Conservation (phyloP, 1,140 invertebrate genomes). For the Caerostris darwini region DNA sequence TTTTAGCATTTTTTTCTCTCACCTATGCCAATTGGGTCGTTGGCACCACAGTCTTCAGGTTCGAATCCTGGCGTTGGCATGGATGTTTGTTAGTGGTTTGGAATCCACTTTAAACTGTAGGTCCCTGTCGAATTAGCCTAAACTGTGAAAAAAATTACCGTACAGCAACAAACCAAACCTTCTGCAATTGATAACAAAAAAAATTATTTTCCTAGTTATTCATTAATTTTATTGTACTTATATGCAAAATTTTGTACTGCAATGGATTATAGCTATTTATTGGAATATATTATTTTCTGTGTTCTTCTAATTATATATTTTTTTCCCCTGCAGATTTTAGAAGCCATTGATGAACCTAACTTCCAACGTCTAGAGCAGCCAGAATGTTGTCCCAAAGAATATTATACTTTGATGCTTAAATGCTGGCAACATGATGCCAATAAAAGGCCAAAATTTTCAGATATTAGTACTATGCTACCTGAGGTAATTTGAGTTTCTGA, state of each 20-base stretch:
- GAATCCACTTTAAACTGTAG: too few relatives aligned
- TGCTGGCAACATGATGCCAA: constrained; percentile 87
- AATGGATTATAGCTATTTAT: background rate
- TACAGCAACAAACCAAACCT: too few relatives aligned
- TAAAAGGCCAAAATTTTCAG: constrained; percentile 94
- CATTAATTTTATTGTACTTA: too few relatives aligned
- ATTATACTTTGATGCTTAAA: constrained; percentile 95
- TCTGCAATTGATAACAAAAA: background rate
- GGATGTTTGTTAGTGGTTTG: too few relatives aligned
- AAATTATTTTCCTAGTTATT: too few relatives aligned
- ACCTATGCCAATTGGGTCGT: too few relatives aligned
- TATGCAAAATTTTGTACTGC: too few relatives aligned
- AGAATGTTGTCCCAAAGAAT: constrained; percentile 96
- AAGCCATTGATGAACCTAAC: constrained; percentile 96
- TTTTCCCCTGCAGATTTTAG: constrained; percentile 88
- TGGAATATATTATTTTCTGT: background rate
- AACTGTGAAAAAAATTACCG: too few relatives aligned
- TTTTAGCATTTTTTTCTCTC: too few relatives aligned
- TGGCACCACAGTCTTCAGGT: too few relatives aligned
- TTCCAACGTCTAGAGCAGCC: constrained; percentile 92
- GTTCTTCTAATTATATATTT: background rate
- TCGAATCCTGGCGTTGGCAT: too few relatives aligned
- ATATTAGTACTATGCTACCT: constrained; percentile 90
- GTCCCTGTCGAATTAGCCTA: too few relatives aligned
- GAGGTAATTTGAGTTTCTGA: constrained; percentile 84